These are phyloP conservation scores for Alosa alosa DNA, from an alignment of 2,113 vertebrate genomes.

Conservation along the genomic window DNA sequence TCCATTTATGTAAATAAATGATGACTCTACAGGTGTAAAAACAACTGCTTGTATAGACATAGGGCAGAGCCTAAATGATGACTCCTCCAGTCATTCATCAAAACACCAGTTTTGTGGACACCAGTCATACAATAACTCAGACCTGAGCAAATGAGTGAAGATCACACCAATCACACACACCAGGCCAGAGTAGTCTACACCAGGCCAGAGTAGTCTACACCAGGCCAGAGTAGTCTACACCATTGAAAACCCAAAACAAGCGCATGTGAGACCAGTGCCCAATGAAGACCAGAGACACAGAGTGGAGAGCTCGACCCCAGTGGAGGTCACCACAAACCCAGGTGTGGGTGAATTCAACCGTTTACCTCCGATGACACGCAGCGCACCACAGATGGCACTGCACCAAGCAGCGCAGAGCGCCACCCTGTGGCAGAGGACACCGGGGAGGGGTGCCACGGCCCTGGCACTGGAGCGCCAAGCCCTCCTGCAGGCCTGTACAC, in stretches of 20 bases:
- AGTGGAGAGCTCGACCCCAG: not conserved
- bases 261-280: not conserved
- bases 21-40: not conserved
- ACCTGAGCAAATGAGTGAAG: not conserved
- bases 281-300: not conserved
- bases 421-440: not conserved
- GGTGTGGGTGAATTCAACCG: not conserved
- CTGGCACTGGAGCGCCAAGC: conserved; percentile 13
- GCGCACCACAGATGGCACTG: not conserved
- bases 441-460: conserved; percentile 18
- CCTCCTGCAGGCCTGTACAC: conserved; percentile 35
- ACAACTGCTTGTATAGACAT: not conserved
- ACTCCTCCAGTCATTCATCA: not conserved
- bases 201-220: too few species aligned
- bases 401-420: not conserved
- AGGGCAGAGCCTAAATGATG: not conserved
- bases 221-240: not conserved
- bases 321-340: not conserved
- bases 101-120: not conserved
- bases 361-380: conserved; percentile 34
- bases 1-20: not conserved
- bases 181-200: too few species aligned
- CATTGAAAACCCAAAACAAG: not conserved
- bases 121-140: not conserved
- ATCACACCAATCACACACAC: not conserved